These are phyloP conservation scores for Myiozetetes cayanensis DNA, from an alignment of 2,113 vertebrate species.

Conservation along the genomic window DNA sequence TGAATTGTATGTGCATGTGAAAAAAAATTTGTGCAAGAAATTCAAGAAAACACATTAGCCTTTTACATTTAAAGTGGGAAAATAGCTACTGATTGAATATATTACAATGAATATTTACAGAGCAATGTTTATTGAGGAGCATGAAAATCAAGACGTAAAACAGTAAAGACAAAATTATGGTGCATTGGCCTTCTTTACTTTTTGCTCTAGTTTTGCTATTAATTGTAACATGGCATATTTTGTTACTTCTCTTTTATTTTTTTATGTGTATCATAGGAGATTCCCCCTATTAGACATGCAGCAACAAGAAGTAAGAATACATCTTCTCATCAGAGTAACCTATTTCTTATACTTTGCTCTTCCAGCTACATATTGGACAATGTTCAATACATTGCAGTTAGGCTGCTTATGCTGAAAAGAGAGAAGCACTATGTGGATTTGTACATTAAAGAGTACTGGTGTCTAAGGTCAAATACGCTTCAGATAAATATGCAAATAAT, in stretches of 20 bases:
- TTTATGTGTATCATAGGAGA: background rate
- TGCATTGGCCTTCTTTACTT: background rate
- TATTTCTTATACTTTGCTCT: background rate
- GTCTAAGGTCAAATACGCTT: background rate
- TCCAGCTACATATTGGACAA: background rate
- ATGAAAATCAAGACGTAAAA: background rate
- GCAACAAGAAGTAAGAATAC: background rate
- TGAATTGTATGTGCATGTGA: slow-evolving; percentile 28
- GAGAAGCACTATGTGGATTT: background rate
- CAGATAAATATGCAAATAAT: background rate
- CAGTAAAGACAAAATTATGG: background rate
- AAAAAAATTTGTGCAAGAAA: slow-evolving; percentile 37
- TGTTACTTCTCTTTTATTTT: background rate
- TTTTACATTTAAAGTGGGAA: slow-evolving; percentile 13
- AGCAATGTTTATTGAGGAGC: background rate
- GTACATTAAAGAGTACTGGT: background rate
- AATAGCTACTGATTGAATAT: background rate
- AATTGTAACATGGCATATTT: background rate
- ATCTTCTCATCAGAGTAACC: fast-evolving
- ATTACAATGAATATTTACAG: background rate
- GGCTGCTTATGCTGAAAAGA: background rate
- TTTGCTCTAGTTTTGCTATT: background rate
- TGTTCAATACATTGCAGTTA: background rate
- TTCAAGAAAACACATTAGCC: background rate
- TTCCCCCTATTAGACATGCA: background rate